These are phyloP conservation scores for Barnardius zonarius DNA, from an alignment of 2,113 vertebrate genomes.

Conservation along the genomic window DNA sequence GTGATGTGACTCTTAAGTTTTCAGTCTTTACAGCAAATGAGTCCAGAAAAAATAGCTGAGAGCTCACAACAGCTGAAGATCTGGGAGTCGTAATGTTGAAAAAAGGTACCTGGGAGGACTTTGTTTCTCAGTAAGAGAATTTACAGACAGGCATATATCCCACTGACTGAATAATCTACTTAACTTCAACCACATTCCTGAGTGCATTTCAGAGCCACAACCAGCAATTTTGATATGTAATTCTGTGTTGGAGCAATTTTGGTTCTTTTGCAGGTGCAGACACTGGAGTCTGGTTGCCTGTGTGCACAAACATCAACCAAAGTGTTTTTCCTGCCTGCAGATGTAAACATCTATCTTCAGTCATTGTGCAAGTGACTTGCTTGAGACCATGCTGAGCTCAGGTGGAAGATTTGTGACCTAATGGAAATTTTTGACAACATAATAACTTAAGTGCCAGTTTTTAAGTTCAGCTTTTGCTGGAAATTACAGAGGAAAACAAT, in stretches of 20 bases:
- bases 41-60: neutral
- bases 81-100: neutral
- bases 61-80: neutral
- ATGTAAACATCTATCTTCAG: neutral
- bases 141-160: neutral
- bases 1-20: neutral
- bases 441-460: neutral
- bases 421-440: neutral
- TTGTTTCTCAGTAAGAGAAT: neutral
- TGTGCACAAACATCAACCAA: neutral
- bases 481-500: neutral
- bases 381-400: neutral
- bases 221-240: neutral
- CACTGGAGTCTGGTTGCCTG: neutral
- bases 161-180: neutral
- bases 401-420: neutral
- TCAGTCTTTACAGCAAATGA: neutral
- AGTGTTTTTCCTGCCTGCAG: neutral
- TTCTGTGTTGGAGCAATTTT: neutral
- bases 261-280: neutral
- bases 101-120: neutral
- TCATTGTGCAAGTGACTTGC: neutral
- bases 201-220: neutral
- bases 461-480: neutral
- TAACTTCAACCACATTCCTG: neutral